Conservation (phyloP, 2,797 vertebrate genomes). For the Novumbra hubbsi region DNA sequence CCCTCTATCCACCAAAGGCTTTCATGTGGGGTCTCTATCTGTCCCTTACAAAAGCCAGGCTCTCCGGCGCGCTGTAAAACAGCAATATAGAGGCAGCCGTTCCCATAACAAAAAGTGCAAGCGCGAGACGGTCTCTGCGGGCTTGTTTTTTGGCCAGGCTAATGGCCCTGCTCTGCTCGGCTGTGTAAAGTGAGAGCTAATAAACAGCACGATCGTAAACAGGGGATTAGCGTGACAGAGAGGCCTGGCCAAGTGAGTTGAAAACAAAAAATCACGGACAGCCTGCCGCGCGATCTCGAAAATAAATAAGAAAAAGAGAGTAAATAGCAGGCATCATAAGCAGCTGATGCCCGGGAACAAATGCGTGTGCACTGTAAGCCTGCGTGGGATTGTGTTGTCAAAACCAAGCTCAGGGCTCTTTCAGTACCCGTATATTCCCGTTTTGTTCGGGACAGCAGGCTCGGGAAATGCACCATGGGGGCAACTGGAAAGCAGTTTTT, state of each 20-base stretch:
- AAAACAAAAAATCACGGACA: slow-evolving; percentile 41
- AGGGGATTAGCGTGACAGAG: slow-evolving; percentile 37
- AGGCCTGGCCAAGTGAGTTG: slow-evolving; percentile 44
- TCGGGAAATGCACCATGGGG: not conserved
- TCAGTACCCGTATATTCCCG: not conserved
- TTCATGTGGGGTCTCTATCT: slow-evolving; percentile 43
- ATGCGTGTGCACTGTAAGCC: not conserved
- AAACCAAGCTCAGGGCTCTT: not conserved
- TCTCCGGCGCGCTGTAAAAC: slow-evolving; percentile 51
- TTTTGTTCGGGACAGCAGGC: not conserved
- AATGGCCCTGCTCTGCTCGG: slow-evolving; percentile 13
- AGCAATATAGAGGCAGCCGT: slow-evolving; percentile 49
- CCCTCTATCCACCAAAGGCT: slow-evolving; percentile 23
- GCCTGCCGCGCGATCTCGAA: slow-evolving; percentile 25
- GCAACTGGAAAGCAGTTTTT: not conserved
- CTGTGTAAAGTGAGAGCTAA: slow-evolving; percentile 43
- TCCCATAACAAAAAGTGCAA: slow-evolving; percentile 58
- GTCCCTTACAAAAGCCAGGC: slow-evolving; percentile 67
- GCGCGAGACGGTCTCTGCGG: slow-evolving; percentile 43
- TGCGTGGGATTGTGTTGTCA: not conserved
- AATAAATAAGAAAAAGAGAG: slow-evolving; percentile 42
- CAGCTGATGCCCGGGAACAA: not conserved
- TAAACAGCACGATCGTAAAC: slow-evolving; percentile 58
- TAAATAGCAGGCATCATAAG: not conserved
- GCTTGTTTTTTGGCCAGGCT: slow-evolving; percentile 47